Conservation (phyloP, 2,888 invertebrate genomes). For the Drosophila merina region DNA sequence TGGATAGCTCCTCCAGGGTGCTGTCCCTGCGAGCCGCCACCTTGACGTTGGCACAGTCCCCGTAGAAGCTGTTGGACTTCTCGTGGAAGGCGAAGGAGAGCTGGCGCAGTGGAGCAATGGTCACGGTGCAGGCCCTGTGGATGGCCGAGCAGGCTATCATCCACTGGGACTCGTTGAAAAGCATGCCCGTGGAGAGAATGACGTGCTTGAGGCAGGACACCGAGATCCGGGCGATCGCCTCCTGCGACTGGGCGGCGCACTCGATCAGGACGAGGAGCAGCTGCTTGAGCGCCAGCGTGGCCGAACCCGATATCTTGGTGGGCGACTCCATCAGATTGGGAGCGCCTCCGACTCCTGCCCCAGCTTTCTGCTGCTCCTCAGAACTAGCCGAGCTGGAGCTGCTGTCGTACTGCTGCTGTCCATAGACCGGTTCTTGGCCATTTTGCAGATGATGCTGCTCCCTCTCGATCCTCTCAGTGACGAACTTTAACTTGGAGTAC, state of each 20-base stretch:
- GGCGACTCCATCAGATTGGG: constrained; percentile 82
- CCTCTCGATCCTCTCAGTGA: constrained; percentile 73
- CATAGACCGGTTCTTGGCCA: constrained; percentile 8
- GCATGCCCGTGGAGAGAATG: constrained; percentile 92
- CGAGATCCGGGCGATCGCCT: constrained; percentile 94
- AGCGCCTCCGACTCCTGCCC: constrained; percentile 9
- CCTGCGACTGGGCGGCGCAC: constrained; percentile 95
- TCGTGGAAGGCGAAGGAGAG: constrained; percentile 95
- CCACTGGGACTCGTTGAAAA: constrained; percentile 94
- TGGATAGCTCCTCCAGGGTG: constrained; percentile 91
- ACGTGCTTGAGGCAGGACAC: constrained; percentile 95
- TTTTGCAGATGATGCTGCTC: constrained; percentile 31
- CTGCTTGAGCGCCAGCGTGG: constrained; percentile 93
- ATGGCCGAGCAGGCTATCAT: constrained; percentile 92
- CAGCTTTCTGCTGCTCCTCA: constrained; percentile 38
- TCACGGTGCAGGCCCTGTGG: constrained; percentile 93
- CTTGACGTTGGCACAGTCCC: constrained; percentile 95
- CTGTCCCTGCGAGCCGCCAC: constrained; percentile 96
- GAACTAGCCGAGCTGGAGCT: constrained; percentile 45
- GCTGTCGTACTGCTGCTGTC: constrained; percentile 64
- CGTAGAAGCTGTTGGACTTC: constrained; percentile 97
- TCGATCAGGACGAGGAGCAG: constrained; percentile 93
- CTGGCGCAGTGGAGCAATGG: constrained; percentile 93
- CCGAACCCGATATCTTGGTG: constrained; percentile 86
- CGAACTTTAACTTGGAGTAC: constrained; percentile 82